Base-by-base conservation (phyloP, 2,797 vertebrate species). In the Acridotheres tristis region DNA sequence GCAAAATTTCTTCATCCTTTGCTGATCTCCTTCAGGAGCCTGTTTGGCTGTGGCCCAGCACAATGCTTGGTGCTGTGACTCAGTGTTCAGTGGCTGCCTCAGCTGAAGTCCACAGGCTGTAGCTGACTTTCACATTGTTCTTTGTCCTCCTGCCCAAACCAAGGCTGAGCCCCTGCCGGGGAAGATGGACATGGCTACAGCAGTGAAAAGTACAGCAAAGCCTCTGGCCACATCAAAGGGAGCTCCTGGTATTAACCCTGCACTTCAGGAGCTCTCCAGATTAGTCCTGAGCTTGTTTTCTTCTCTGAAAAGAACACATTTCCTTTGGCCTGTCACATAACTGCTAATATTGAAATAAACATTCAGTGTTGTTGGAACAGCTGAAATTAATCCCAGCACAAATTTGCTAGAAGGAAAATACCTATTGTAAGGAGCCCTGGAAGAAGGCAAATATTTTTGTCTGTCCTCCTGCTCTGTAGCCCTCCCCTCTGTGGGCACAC, bases 361-460 rank as follows among this genome's bases (percentile, higher is more conserved):
- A 16, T 50, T 84, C 54, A 34, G 47, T 59, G n/a, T 45, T 81
- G 73, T 54, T 17, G 4, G 45, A 54, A 32, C 27, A 75, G 54
- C 53, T 92, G 83, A 93, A 95, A 92, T 93, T 81, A 62, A 91
- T 92, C 76, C 74, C 30, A 85, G 80, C 29, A 89, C 84, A 55
- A 76, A 68, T 91, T 89, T 80, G 29, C 29, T 90, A 71, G 68
- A 73, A 88, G 75, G 84, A 87, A 57, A 68, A 66, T 73, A 54
- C 76, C 30, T 83, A 36, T n/a, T 85, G 11, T 61, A 65, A 76
- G 77, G 53, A 89, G 21, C 61, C 5, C 11, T 79, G 20, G 30
- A 61, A 68, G 61, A 59, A n/a, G 9, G 55, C 25, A 82, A 12
- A 45, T 22, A 16, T 30, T 71, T 77, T n/a, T 66, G 19, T 32